Conservation (phyloP, 2,797 vertebrate species). For the Acanthopagrus latus region DNA sequence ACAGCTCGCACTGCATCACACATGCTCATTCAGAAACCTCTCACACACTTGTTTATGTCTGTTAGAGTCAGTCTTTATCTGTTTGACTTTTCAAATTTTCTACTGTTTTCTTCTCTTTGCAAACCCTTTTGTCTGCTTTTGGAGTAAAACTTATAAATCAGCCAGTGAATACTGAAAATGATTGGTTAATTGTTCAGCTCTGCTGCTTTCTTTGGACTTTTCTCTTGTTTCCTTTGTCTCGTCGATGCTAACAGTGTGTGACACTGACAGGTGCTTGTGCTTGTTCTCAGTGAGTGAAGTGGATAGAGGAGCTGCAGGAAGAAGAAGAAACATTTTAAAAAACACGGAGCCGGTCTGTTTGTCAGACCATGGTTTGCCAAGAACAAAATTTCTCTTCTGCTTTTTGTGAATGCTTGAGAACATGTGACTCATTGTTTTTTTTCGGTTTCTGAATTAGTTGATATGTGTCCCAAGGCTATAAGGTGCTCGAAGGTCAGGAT, state of each 20-base stretch:
- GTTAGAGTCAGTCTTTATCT: not conserved
- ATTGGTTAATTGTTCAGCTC: too few species aligned
- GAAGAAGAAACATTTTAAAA: constrained; percentile 15
- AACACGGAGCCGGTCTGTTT: not conserved
- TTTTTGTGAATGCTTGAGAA: constrained; percentile 3
- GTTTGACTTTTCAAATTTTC: not conserved
- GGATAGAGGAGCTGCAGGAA: not conserved
- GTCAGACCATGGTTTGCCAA: not conserved
- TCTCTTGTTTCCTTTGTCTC: not conserved
- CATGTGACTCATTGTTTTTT: constrained; percentile 8
- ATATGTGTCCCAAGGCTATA: not conserved
- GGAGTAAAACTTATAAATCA: too few species aligned
- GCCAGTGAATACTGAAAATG: too few species aligned
- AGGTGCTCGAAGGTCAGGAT: not conserved
- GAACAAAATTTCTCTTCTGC: constrained; percentile 17
- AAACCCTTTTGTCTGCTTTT: not conserved
- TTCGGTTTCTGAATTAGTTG: constrained; percentile 38
- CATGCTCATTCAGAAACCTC: constrained; percentile 13
- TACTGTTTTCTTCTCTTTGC: not conserved
- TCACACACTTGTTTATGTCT: constrained; percentile 12
- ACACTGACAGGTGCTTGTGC: not conserved
- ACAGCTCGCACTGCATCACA: constrained; percentile 7
- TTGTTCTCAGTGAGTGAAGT: not conserved
- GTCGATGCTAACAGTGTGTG: not conserved
- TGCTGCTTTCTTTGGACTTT: not conserved